Percentiles rank a stretch among this genome's conserved stretches.
Evolutionary conservation across 2,888 invertebrate genomes (phyloP).

Genomic region (Anorthoa munda): DNA sequence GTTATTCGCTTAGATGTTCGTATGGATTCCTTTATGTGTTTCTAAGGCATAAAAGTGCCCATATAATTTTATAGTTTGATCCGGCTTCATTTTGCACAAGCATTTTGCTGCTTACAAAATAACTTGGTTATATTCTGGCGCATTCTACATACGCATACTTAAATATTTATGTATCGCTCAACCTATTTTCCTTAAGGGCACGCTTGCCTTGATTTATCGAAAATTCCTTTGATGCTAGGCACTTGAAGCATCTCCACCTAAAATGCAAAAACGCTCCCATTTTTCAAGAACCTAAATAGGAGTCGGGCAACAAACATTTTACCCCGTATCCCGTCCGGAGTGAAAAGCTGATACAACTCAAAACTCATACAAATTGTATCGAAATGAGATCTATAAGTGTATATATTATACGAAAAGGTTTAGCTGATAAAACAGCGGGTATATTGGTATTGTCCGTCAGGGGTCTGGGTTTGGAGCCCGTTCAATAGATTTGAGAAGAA

Average conservation of each 20-base stretch:
- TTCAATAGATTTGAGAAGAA: constrained; percentile 64
- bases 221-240: constrained; percentile 56
- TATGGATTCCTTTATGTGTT: constrained; percentile 34
- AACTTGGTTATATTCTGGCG: constrained; percentile 43
- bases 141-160: constrained; percentile 33
- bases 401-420: constrained; percentile 64
- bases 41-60: constrained; percentile 49
- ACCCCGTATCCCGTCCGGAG: constrained; percentile 32
- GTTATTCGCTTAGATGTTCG: constrained; percentile 29
- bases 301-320: constrained; percentile 52
- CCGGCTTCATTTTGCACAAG: constrained; percentile 33
- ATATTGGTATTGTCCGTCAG: constrained; percentile 68
- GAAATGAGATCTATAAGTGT: constrained; percentile 58
- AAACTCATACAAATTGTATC: constrained; percentile 68
- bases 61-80: constrained; percentile 59
- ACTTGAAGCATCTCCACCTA: constrained; percentile 46
- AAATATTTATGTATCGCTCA: constrained; percentile 47
- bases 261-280: constrained; percentile 62
- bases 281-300: constrained; percentile 53
- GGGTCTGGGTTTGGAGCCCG: constrained; percentile 48
- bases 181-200: constrained; percentile 59
- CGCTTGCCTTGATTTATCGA: constrained; percentile 57
- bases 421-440: constrained; percentile 66
- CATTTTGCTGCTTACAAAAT: constrained; percentile 41
- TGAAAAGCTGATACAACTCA: constrained; percentile 60